A percentile compares a stretch with the other conserved stretches of the same genome.
phyloP scores from a whole-genome alignment of 2,888 invertebrate genomes.

The Andricus curvator region DNA sequence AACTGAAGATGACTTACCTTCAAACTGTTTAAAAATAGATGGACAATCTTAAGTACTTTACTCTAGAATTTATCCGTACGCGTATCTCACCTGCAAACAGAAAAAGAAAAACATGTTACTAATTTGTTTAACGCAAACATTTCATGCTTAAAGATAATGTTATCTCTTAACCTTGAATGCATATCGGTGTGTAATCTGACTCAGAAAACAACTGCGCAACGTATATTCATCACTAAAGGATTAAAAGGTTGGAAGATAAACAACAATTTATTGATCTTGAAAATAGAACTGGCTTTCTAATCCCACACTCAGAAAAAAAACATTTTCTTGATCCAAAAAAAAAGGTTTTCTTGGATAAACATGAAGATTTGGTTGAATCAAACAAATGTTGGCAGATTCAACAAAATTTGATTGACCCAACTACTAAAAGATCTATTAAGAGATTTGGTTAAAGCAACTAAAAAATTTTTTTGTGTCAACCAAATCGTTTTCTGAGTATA shows the following conservation, averaged over 20 bases:
- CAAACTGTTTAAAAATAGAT: neutral
- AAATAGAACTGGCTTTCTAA: too few species aligned
- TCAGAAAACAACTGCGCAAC: conserved; percentile 27
- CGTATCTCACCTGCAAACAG: conserved; percentile 27
- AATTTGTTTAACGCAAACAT: conserved; percentile 6
- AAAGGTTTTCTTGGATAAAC: too few species aligned
- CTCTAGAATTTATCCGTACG: conserved; percentile 15
- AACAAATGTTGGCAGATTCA: too few species aligned
- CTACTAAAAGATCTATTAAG: too few species aligned
- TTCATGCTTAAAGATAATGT: conserved; percentile 35
- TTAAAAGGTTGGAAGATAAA: neutral
- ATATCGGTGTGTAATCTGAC: conserved; percentile 36
- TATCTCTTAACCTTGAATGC: conserved; percentile 28
- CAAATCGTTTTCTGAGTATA: too few species aligned
- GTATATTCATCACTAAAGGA: neutral
- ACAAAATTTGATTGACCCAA: too few species aligned
- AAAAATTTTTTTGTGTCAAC: too few species aligned
- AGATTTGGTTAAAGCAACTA: too few species aligned
- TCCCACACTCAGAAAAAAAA: too few species aligned
- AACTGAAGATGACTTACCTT: neutral
- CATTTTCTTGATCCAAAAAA: too few species aligned
- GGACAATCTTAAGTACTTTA: neutral
- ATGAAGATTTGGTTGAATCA: too few species aligned
- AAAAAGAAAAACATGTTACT: conserved; percentile 15
- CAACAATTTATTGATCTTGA: neutral